Percentiles rank a stretch among this genome's conserved stretches.
These are phyloP conservation scores for Drosophila ohnishii DNA, from an alignment of 1,140 invertebrate species.

Conservation along the genomic window DNA sequence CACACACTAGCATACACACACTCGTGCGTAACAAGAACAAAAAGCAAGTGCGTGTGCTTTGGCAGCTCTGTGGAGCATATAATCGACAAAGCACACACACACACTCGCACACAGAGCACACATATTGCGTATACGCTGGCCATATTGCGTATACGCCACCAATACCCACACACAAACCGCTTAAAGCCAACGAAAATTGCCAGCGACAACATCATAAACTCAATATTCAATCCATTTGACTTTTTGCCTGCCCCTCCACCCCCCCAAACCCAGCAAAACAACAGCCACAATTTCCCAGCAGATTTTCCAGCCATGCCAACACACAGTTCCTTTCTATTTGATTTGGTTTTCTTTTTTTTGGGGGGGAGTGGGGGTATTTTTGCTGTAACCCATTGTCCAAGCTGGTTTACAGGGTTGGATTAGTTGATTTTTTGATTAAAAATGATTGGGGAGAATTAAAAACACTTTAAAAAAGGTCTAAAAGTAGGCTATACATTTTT, in stretches of 20 bases:
- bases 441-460: background rate
- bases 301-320: slow-evolving; percentile 5
- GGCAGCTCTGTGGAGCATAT: slow-evolving; percentile 77
- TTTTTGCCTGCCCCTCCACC: slow-evolving; percentile 53
- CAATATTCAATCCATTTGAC: slow-evolving; percentile 82
- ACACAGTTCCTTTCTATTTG: slow-evolving; percentile 34
- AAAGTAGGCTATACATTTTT: background rate
- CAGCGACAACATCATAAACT: slow-evolving; percentile 81
- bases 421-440: background rate
- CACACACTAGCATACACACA: slow-evolving; percentile 2
- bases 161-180: slow-evolving; percentile 60
- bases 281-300: slow-evolving; percentile 9
- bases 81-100: slow-evolving; percentile 66
- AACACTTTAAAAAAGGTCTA: too few species aligned
- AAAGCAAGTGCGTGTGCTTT: slow-evolving; percentile 54
- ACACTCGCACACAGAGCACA: slow-evolving; percentile 10
- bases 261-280: background rate
- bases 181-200: slow-evolving; percentile 80
- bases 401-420: background rate
- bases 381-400: slow-evolving; percentile 2
- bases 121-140: slow-evolving; percentile 53
- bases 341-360: slow-evolving; percentile 18
- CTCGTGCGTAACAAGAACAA: slow-evolving; percentile 12
- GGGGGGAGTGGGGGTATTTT: background rate
- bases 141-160: slow-evolving; percentile 67